Base-by-base conservation (phyloP, 2,888 invertebrate species). In the Psococerastis gibbosa region DNA sequence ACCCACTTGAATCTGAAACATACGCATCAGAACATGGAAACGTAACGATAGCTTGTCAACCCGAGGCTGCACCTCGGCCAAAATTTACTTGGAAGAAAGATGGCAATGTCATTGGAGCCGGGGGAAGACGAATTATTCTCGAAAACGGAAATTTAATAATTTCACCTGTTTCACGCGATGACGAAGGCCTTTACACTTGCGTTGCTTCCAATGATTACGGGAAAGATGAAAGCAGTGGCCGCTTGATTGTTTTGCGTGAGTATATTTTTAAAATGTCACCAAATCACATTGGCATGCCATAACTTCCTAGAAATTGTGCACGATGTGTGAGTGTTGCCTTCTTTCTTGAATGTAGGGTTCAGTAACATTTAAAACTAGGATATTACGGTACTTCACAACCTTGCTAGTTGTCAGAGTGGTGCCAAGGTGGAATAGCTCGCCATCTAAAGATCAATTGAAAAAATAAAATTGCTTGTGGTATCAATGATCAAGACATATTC, bases 61-160 rank as follows among this genome's bases (percentile, higher is more conserved):
- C 94, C 0, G 94, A 95, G 64, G 92, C 92, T 11, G 91, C 94
- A 0, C 94, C 95, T 0, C 72, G 73, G 52, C 89, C 92, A 0
- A 74, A 76, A 50, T 87, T 87, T 56, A 71, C 75, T 31, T 95
- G 94, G 94, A 83, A 80, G 53, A 87, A 88, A 57, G 82, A 91
- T 62, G 81, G 79, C 4, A 75, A 78, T 53, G 68, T 79, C 2
- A 70, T 82, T 45, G 69, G 82, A 2, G 69, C 76, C 20, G 85
- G 85, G 18, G 87, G 89, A 1, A 77, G 84, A 56, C 67, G 85
- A 49, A 72, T 75, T 50, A 83, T 91, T 49, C 64, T 85, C 43
- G 79, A 83, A 35, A 84, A 75, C 59, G 94, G 94, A 1, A 87
- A 84, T 58, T 68, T 95, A 3, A 72, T 83, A 35, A 84, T 95